These are phyloP conservation scores for Lordiphosa clarofinis DNA, from an alignment of 1,140 invertebrate genomes.

Conservation along the genomic window DNA sequence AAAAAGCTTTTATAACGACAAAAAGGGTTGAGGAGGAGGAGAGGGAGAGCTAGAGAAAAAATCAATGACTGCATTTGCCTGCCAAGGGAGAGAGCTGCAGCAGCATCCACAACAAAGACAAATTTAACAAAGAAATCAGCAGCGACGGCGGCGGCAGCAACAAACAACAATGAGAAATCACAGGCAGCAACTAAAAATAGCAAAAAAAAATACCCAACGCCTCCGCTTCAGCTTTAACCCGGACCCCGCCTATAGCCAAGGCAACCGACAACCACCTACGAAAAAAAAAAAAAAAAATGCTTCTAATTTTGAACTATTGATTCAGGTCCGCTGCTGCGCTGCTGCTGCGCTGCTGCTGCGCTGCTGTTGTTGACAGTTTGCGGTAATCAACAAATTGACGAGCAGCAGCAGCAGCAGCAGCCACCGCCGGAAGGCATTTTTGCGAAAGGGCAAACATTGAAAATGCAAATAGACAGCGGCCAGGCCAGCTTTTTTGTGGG, in stretches of 20 bases:
- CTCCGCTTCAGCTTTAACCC: slow-evolving; percentile 18
- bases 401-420: slow-evolving; percentile 10
- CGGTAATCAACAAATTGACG: slow-evolving; percentile 47
- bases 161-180: slow-evolving; percentile 71
- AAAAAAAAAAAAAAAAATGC: slow-evolving; percentile 15
- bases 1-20: slow-evolving; percentile 12
- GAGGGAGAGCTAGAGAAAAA: no score
- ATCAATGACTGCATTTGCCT: slow-evolving; percentile 9
- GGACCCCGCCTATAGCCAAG: slow-evolving; percentile 6
- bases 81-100: background rate
- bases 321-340: slow-evolving; percentile 24
- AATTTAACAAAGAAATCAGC: slow-evolving; percentile 70
- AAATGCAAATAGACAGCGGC: slow-evolving; percentile 40
- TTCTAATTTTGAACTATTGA: slow-evolving; percentile 66
- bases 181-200: slow-evolving; percentile 71
- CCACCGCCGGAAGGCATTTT: slow-evolving; percentile 55
- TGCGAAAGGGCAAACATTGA: slow-evolving; percentile 60
- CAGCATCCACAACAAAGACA: slow-evolving; percentile 64
- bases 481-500: slow-evolving; percentile 20
- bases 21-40: slow-evolving; percentile 26
- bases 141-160: slow-evolving; percentile 34
- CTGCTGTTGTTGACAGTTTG: slow-evolving; percentile 13
- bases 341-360: slow-evolving; percentile 1
- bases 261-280: slow-evolving; percentile 33
- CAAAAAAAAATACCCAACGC: slow-evolving; percentile 37